Base-by-base conservation (phyloP, 92 coral and sea anemone species). In the Actinostola sp. region DNA sequence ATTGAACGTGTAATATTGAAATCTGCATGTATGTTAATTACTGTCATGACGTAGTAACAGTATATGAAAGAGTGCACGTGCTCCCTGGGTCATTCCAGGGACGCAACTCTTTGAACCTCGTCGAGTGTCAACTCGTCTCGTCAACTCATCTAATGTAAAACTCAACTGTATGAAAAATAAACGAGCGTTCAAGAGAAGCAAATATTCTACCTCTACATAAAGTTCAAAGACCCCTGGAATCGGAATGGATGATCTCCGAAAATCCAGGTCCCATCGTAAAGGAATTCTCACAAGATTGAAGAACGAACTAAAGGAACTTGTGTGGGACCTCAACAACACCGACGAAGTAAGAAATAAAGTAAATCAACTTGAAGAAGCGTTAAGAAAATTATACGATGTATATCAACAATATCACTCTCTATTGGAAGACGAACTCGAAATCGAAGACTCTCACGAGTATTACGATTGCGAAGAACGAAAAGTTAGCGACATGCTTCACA, bases 271-370 rank as follows among this genome's bases (percentile, higher is more conserved):
- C 5, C 20, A 20, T 26, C 8, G 8, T 19, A 60, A 60, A 19
- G 66, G 39, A 60, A 35, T 27, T 14, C 7, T 15, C n/a, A 60
- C 66, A 16, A 60, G 34, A 24, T 5, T 29, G 4, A 46, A 30
- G 6, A 60, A 60, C 23, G 8, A 60, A 60, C 4, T 60, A 17
- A 29, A 29, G 36, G 66, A 60, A 16, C 66, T 60, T 19, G 20
- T 60, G 66, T 29, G 44, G 44, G 66, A 60, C 23, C 13, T 29
- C 3, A 60, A 29, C 26, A 60, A 60, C 44, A 19, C 20, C 66
- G 66, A 60, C 39, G 66, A 60, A 24, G 66, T 60, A 15, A 15
- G 44, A 20, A 4, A 5, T 35, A 16, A 60, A 20, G 44, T 29
- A 29, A 16, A 5, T 35, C 44, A 60, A 19, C 66, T 60, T 30